Conservation (phyloP, 2,888 invertebrate genomes). For the Colostygia pectinataria region DNA sequence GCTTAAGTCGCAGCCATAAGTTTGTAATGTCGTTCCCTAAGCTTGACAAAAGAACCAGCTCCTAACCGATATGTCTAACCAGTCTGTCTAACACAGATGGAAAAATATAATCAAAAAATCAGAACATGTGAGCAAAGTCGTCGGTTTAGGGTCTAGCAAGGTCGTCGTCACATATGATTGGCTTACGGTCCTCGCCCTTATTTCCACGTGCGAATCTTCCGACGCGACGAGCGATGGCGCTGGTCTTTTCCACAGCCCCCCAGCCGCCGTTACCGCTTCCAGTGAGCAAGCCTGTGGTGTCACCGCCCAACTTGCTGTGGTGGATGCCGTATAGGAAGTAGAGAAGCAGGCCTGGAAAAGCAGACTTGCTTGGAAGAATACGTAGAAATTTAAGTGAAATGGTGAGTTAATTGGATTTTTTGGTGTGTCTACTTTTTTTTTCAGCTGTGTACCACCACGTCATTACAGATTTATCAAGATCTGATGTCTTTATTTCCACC, state of each 20-base stretch:
- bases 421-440: background rate
- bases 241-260: conserved; percentile 77
- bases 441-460: no score
- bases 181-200: conserved; percentile 72
- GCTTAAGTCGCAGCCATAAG: no score
- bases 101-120: background rate
- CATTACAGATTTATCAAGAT: no score
- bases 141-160: conserved; percentile 51
- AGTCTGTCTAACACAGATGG: no score
- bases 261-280: conserved; percentile 65
- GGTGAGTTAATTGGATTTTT: background rate
- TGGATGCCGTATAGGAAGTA: conserved; percentile 94
- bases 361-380: background rate
- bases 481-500: no score
- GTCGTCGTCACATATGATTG: conserved; percentile 75
- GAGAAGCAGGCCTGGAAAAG: conserved; percentile 87
- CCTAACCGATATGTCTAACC: no score
- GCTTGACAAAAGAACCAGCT: no score
- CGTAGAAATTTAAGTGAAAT: background rate
- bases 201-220: conserved; percentile 64
- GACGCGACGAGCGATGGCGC: conserved; percentile 65
- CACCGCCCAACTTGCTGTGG: conserved; percentile 90
- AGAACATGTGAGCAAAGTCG: background rate
- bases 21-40: background rate
- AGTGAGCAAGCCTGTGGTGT: conserved; percentile 71